Conservation (phyloP, 2,888 invertebrate genomes). For the Hypomecis atomaria region DNA sequence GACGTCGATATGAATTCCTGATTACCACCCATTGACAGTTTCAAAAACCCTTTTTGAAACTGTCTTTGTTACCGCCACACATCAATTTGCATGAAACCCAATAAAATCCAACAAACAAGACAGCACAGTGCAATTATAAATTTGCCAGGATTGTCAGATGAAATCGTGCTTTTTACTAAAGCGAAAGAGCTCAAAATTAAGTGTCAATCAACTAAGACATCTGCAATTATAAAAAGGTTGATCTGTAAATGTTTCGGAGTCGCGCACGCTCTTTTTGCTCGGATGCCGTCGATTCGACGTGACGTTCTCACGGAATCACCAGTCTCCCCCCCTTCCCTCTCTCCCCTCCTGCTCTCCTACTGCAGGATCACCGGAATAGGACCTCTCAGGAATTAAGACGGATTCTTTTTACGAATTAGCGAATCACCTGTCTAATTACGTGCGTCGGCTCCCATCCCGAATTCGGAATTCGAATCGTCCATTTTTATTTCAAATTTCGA, state of each 20-base stretch:
- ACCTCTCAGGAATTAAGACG: constrained; percentile 65
- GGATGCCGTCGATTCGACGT: constrained; percentile 79
- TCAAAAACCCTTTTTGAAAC: too few relatives aligned
- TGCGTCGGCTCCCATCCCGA: constrained; percentile 59
- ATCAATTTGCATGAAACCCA: constrained; percentile 14
- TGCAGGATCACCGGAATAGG: constrained; percentile 57
- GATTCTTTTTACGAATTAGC: constrained; percentile 80
- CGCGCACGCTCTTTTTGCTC: constrained; percentile 67
- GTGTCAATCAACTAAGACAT: constrained; percentile 57
- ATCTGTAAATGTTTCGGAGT: constrained; percentile 51
- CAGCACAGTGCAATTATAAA: constrained; percentile 35
- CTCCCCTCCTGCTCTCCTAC: constrained; percentile 43
- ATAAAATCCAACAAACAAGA: constrained; percentile 16
- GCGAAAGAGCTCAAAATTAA: constrained; percentile 56
- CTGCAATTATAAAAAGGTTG: constrained; percentile 60
- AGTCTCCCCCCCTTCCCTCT: constrained; percentile 32
- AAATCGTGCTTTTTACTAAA: constrained; percentile 36
- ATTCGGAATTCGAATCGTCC: constrained; percentile 56
- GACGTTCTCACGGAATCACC: constrained; percentile 76
- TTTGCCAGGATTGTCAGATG: constrained; percentile 38
- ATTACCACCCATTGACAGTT: too few relatives aligned
- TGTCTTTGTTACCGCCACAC: too few relatives aligned
- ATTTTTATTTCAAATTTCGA: constrained; percentile 35
- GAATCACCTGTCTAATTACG: constrained; percentile 83
- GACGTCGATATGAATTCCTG: neutral